Evolutionary conservation across 2,888 invertebrate genomes (phyloP).

Genomic region (Drosophila limbata): DNA sequence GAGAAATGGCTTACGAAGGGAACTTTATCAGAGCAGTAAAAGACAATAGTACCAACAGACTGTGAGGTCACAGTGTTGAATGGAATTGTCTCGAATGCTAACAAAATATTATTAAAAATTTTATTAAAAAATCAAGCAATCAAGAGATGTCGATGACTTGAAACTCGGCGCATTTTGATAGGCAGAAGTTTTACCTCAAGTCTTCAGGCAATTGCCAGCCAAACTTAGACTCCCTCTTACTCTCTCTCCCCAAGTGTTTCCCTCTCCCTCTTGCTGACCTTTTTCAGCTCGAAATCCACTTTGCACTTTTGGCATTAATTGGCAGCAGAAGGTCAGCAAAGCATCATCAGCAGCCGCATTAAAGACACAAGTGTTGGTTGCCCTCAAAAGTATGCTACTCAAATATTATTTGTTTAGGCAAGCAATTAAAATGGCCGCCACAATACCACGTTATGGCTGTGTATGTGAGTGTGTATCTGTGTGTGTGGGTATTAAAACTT

Average conservation of each 20-base stretch:
- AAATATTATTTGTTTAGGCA: constrained; percentile 77
- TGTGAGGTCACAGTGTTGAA: constrained; percentile 43
- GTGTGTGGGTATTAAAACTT: constrained; percentile 37
- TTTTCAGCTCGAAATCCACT: constrained; percentile 41
- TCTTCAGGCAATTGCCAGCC: constrained; percentile 57
- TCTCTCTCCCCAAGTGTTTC: not conserved
- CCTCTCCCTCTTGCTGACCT: constrained; percentile 34
- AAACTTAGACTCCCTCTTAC: constrained; percentile 11
- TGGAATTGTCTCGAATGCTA: constrained; percentile 12
- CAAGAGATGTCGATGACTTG: constrained; percentile 36
- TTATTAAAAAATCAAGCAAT: constrained; percentile 30
- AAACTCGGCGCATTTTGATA: constrained; percentile 62
- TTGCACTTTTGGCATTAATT: constrained; percentile 66
- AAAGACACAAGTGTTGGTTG: constrained; percentile 44
- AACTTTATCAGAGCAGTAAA: constrained; percentile 33
- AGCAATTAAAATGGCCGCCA: constrained; percentile 74
- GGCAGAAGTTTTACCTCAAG: constrained; percentile 48
- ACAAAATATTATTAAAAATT: constrained; percentile 59
- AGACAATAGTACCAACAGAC: constrained; percentile 41
- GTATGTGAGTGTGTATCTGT: constrained; percentile 19
- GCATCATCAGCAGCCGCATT: constrained; percentile 20
- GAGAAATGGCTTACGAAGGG: constrained; percentile 20
- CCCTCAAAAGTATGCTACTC: constrained; percentile 61
- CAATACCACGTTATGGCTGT: constrained; percentile 29
- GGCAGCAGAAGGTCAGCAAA: constrained; percentile 36